Base-by-base conservation (phyloP, 2,797 vertebrate genomes). In the Sebastes iracundus region DNA sequence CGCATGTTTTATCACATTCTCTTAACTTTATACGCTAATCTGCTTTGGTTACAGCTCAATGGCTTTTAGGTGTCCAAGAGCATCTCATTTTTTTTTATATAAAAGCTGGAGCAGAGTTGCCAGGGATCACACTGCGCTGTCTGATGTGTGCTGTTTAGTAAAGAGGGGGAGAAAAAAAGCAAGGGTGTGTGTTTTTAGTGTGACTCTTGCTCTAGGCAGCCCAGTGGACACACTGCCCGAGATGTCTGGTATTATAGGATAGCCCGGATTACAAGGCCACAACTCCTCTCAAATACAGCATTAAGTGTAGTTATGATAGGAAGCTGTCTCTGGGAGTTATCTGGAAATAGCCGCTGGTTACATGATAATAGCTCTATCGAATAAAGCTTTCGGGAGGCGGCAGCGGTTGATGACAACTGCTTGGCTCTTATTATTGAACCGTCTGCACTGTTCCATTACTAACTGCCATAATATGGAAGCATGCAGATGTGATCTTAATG, bases 201-300 rank as follows among this genome's bases (percentile, higher is more conserved):
- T 61, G 60, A 84, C 77, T 73, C 67, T 94, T 77, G 87, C 92
- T 91, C 63, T 79, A 77, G 89, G 93, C 91, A 82, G 75, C 77
- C 85, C 82, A 83, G 84, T 75, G 83, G 88, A 90, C 76, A 67
- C 80, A 71, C 80, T 73, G 84, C 46, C 75, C 18, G 73, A 90
- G 91, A 93, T 89, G 73, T 75, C 84, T 88, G 79, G 88, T 94
- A 94, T 94, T 95, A 92, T 90, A 76, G 89, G 85, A 89, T 88
- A 90, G 92, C 79, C 46, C 72, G 90, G 95, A 95, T 95, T 95
- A 95, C 92, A 93, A 93, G 91, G 62, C 87, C 89, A 77, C 89
- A 92, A 86, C 91, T 91, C 81, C 70, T 85, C 89, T 94, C 87
- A 87, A 92, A 88, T 72, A 73, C 73, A 82, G 92, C 86, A 90